Percentiles rank a stretch among this genome's conserved stretches.
Evolutionary conservation across 2,797 vertebrate species (phyloP).

Genomic region (Phataginus tetradactyla): DNA sequence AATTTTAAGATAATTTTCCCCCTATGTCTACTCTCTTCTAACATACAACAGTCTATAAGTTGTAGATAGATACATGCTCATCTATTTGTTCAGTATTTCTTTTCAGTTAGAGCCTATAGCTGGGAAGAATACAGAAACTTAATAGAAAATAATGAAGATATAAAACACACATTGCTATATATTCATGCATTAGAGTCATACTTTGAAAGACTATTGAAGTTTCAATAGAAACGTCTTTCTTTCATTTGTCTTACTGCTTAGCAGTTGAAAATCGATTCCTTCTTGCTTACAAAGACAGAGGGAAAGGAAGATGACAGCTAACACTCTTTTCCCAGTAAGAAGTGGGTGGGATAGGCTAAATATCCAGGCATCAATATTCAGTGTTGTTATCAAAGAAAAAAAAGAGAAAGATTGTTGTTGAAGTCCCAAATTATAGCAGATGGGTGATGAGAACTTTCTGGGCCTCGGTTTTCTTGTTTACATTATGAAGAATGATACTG

Average conservation of each 20-base stretch:
- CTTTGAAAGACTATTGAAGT: neutral
- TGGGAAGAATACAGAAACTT: neutral
- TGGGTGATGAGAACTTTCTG: neutral
- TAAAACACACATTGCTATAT: neutral
- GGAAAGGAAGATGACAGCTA: neutral
- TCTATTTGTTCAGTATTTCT: slow-evolving; percentile 19
- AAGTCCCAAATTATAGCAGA: neutral
- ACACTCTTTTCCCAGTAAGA: neutral
- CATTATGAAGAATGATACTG: neutral
- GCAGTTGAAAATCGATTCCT: neutral
- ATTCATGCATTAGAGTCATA: neutral
- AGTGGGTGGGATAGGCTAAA: slow-evolving; percentile 19
- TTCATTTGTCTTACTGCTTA: slow-evolving; percentile 15
- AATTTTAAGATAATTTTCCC: neutral
- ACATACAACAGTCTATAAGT: neutral
- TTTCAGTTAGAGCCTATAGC: neutral
- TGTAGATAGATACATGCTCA: neutral
- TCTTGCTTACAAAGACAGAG: slow-evolving; percentile 36
- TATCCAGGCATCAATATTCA: slow-evolving; percentile 5
- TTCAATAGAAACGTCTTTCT: slow-evolving; percentile 9
- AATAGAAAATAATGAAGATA: neutral
- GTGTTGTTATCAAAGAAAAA: neutral
- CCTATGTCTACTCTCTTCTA: neutral
- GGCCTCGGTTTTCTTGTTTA: neutral
- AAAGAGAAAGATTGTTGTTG: neutral